Percentiles rank a stretch among this genome's conserved stretches.
These are phyloP conservation scores for Arvicola amphibius DNA, from an alignment of 2,797 vertebrate genomes.

Conservation along the genomic window DNA sequence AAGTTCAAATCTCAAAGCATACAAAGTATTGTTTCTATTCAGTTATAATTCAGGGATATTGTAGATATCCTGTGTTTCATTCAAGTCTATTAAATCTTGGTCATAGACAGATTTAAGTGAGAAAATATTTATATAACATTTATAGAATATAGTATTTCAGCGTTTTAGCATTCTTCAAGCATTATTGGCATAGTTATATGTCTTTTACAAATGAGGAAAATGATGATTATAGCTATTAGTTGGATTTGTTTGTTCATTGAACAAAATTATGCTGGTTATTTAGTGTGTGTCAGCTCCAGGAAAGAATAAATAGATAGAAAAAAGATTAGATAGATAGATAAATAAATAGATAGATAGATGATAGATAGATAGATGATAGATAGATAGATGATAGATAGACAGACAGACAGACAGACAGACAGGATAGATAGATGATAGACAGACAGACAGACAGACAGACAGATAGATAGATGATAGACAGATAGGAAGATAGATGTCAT, in stretches of 20 bases:
- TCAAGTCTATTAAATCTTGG: not conserved
- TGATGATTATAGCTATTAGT: not conserved
- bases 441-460: not conserved
- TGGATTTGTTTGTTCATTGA: not conserved
- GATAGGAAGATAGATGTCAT: not conserved
- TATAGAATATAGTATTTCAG: not conserved
- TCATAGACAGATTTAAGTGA: too few relatives aligned
- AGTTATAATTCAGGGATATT: not conserved
- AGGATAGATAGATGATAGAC: not conserved
- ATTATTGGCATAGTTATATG: not conserved
- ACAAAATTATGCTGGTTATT: not conserved
- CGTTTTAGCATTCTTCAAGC: not conserved
- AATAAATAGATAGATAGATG: too few relatives aligned
- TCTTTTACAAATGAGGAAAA: not conserved
- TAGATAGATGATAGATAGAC: not conserved
- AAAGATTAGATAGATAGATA: not conserved
- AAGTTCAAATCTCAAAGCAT: not conserved
- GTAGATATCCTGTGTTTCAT: not conserved
- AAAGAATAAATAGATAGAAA: not conserved
- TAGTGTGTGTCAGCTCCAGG: not conserved
- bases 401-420: not conserved
- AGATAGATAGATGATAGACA: not conserved
- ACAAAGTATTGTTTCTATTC: not conserved
- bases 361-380: not conserved
- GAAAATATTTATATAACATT: too few relatives aligned